A percentile compares a stretch with the other conserved stretches of the same genome.
Conservation (phyloP, 2,888 invertebrate species). For the Ecliptopera silaceata region DNA sequence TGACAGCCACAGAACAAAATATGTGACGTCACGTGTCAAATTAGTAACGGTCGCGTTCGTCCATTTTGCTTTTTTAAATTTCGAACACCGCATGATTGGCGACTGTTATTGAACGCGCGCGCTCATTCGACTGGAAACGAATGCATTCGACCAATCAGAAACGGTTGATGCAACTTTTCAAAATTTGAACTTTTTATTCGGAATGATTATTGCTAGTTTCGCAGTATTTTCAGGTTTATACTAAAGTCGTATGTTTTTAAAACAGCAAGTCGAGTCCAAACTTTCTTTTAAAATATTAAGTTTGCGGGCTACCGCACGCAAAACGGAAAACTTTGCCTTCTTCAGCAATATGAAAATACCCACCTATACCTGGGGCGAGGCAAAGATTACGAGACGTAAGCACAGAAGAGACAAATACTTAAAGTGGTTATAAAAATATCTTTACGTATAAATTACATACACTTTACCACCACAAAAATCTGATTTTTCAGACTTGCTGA, state of each 20-base stretch:
- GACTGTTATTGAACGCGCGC: slow-evolving; percentile 65
- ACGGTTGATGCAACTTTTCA: slow-evolving; percentile 37
- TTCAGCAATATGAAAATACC: slow-evolving; percentile 61
- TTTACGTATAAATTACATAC: no score
- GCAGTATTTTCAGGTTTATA: not conserved
- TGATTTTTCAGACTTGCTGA: no score
- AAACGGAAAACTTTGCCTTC: slow-evolving; percentile 68
- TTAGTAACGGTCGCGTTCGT: slow-evolving; percentile 71
- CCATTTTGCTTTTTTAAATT: slow-evolving; percentile 77
- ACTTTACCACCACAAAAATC: no score
- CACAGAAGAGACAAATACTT: not conserved
- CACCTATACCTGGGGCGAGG: slow-evolving; percentile 48
- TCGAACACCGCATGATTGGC: slow-evolving; percentile 72
- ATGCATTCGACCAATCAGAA: slow-evolving; percentile 53
- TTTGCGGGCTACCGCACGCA: slow-evolving; percentile 51
- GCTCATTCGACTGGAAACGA: slow-evolving; percentile 56
- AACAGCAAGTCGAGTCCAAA: slow-evolving; percentile 2
- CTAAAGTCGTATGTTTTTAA: not conserved
- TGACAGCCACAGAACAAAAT: slow-evolving; percentile 59
- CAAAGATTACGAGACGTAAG: slow-evolving; percentile 39
- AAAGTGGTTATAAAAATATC: not conserved
- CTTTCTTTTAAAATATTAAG: slow-evolving; percentile 28
- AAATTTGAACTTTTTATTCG: slow-evolving; percentile 18
- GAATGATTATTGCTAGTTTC: not conserved
- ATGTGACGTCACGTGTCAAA: slow-evolving; percentile 77